Evolutionary conservation across 2,888 invertebrate genomes (phyloP).

Genomic region (Andrena trimmerana): DNA sequence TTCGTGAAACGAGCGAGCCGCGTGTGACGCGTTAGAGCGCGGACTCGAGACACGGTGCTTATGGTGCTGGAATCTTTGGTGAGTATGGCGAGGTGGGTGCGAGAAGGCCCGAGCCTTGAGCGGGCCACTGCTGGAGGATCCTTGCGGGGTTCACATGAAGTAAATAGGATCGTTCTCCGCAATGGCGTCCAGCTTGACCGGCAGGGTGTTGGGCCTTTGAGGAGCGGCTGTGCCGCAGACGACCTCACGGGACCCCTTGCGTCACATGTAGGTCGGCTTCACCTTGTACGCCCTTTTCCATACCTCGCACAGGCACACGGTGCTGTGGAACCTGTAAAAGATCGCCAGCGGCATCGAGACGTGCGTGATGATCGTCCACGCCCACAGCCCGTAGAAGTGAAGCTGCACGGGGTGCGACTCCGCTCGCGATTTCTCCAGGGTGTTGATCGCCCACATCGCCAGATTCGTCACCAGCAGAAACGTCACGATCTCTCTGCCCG

Average conservation of each 20-base stretch:
- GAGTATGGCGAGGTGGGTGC: neutral
- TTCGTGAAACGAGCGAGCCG: neutral
- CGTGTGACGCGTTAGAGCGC: neutral
- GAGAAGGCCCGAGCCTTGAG: too few species aligned
- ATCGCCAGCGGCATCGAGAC: slow-evolving; percentile 97
- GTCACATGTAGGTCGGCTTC: slow-evolving; percentile 94
- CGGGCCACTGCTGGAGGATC: slow-evolving; percentile 50
- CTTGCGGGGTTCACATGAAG: slow-evolving; percentile 73
- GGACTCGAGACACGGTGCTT: neutral
- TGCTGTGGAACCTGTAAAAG: slow-evolving; percentile 97
- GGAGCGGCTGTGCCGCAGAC: slow-evolving; percentile 70
- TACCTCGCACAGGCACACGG: slow-evolving; percentile 97
- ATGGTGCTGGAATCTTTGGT: neutral
- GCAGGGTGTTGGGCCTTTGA: slow-evolving; percentile 77
- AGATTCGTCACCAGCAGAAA: slow-evolving; percentile 95
- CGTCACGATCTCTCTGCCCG: slow-evolving; percentile 97
- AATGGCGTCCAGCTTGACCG: slow-evolving; percentile 79
- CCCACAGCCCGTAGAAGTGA: slow-evolving; percentile 96
- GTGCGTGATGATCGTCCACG: slow-evolving; percentile 98
- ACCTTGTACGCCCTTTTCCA: slow-evolving; percentile 98
- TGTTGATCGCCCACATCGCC: slow-evolving; percentile 98
- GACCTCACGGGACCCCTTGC: slow-evolving; percentile 78
- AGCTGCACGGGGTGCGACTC: slow-evolving; percentile 97
- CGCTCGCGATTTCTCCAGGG: slow-evolving; percentile 95
- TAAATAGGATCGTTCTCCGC: slow-evolving; percentile 81